Percentiles rank a stretch among this genome's conserved stretches.
These are phyloP conservation scores for Danaus chrysippus DNA, from an alignment of 2,888 invertebrate genomes.

Conservation along the genomic window DNA sequence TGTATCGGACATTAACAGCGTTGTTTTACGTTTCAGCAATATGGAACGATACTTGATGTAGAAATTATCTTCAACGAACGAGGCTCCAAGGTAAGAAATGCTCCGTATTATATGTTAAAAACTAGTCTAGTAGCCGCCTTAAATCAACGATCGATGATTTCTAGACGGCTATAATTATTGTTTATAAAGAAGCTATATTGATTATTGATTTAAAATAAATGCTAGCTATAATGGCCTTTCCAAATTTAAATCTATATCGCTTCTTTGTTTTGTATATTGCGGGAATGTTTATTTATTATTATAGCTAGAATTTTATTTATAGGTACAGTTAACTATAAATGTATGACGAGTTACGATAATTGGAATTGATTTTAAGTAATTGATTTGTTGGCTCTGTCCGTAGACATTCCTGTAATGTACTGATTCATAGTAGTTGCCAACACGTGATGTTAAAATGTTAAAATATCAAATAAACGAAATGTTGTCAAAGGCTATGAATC, in stretches of 20 bases:
- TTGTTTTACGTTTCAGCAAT: slow-evolving; percentile 90
- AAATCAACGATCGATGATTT: slow-evolving; percentile 56
- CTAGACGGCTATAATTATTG: slow-evolving; percentile 44
- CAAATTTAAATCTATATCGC: slow-evolving; percentile 32
- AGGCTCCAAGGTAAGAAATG: slow-evolving; percentile 97
- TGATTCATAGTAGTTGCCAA: slow-evolving; percentile 48
- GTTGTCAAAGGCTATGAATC: slow-evolving; percentile 50
- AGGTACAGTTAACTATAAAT: not conserved
- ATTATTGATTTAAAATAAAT: slow-evolving; percentile 15
- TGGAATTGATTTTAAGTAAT: not conserved
- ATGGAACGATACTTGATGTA: slow-evolving; percentile 98
- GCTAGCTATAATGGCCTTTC: slow-evolving; percentile 20
- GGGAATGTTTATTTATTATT: slow-evolving; percentile 25
- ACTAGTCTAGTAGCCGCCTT: slow-evolving; percentile 53
- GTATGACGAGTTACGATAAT: too few relatives aligned
- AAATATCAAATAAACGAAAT: slow-evolving; percentile 15
- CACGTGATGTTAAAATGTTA: slow-evolving; percentile 12
- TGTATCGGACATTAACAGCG: slow-evolving; percentile 25
- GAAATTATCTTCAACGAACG: slow-evolving; percentile 99
- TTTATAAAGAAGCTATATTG: slow-evolving; percentile 32
- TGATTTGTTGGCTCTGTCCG: not conserved
- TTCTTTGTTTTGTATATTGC: slow-evolving; percentile 35
- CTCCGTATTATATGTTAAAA: slow-evolving; percentile 31
- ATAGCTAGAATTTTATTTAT: slow-evolving; percentile 28
- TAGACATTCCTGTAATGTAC: slow-evolving; percentile 36